These are phyloP conservation scores for Ephialtes manifestator DNA, from an alignment of 2,888 invertebrate genomes.

Conservation along the genomic window DNA sequence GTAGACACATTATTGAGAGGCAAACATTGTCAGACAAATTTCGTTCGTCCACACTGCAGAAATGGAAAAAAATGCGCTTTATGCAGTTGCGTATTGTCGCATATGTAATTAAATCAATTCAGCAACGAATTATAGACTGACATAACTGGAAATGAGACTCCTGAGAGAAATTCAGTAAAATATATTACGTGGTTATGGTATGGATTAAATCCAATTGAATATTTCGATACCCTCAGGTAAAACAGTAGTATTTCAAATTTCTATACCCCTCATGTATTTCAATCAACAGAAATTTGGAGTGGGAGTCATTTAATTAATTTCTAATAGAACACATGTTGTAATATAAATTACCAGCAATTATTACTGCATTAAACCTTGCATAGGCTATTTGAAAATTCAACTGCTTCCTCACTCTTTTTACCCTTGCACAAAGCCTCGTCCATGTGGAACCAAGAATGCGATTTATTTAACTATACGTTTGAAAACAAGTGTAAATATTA, in stretches of 20 bases:
- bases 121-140: neutral
- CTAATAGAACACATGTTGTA: too few species aligned
- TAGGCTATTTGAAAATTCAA: too few species aligned
- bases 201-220: neutral
- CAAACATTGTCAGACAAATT: constrained; percentile 4
- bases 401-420: too few species aligned
- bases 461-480: too few species aligned
- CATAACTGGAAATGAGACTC: neutral
- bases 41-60: neutral
- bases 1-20: constrained; percentile 4
- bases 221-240: neutral
- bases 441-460: too few species aligned
- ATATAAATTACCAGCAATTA: too few species aligned
- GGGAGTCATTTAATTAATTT: neutral
- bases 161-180: neutral
- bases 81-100: neutral
- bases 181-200: neutral
- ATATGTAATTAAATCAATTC: neutral
- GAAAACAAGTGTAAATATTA: too few species aligned
- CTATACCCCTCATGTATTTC: neutral
- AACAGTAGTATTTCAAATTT: neutral
- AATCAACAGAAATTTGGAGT: neutral
- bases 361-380: too few species aligned
- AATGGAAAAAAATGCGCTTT: neutral
- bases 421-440: too few species aligned